These are phyloP conservation scores for Dermolepida albohirtum DNA, from an alignment of 2,888 invertebrate genomes.

Conservation along the genomic window DNA sequence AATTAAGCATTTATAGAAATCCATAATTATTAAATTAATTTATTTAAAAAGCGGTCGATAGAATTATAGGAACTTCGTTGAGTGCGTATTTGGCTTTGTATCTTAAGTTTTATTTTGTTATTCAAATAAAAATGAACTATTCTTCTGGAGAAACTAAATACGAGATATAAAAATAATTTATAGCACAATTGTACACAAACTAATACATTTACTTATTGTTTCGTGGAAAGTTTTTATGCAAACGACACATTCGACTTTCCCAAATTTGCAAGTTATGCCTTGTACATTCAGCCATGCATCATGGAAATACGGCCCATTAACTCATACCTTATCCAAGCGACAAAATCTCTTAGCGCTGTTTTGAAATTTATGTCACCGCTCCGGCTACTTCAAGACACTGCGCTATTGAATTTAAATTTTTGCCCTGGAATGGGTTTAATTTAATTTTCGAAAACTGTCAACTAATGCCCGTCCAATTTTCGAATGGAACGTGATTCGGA, in stretches of 20 bases:
- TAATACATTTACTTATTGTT: background rate
- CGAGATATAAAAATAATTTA: background rate
- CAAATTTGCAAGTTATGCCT: background rate
- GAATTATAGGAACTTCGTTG: too few relatives aligned
- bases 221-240: background rate
- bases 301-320: slow-evolving; percentile 9
- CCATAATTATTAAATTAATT: too few relatives aligned
- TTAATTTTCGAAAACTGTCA: background rate
- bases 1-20: too few relatives aligned
- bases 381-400: slow-evolving; percentile 4
- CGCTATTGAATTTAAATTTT: slow-evolving; percentile 21
- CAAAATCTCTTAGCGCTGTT: slow-evolving; percentile 17
- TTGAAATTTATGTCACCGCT: slow-evolving; percentile 21
- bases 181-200: background rate
- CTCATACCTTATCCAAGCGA: slow-evolving; percentile 11
- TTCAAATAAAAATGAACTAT: too few relatives aligned
- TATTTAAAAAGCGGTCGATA: too few relatives aligned
- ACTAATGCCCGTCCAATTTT: too few relatives aligned
- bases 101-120: too few relatives aligned
- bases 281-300: slow-evolving; percentile 21
- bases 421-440: slow-evolving; percentile 2
- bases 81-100: too few relatives aligned
- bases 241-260: background rate
- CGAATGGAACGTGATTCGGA: too few relatives aligned
- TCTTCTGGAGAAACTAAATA: too few relatives aligned